Conservation (phyloP, 2,113 vertebrate species). For the Tetraodon nigroviridis region DNA sequence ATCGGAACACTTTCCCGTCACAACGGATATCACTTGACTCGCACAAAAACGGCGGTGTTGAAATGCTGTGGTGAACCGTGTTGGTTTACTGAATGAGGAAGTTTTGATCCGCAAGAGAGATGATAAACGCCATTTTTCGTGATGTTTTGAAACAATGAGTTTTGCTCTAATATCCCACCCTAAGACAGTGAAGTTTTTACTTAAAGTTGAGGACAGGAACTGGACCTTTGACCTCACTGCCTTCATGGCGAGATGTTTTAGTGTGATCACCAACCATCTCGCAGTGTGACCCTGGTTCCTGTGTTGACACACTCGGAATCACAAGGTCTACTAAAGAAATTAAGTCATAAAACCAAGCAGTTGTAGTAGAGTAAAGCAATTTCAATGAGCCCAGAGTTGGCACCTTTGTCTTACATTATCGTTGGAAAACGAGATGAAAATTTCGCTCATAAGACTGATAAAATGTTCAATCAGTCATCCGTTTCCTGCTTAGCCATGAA, state of each 20-base stretch:
- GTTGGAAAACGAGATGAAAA: too few relatives aligned
- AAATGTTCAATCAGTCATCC: constrained; percentile 12
- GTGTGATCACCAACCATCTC: background rate
- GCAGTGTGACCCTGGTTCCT: constrained; percentile 21
- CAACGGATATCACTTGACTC: background rate
- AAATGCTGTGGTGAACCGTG: constrained; percentile 42
- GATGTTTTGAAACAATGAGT: too few relatives aligned
- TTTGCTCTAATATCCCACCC: too few relatives aligned
- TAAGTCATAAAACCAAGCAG: background rate
- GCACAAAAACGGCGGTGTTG: constrained; percentile 9
- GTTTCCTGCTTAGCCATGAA: constrained; percentile 49
- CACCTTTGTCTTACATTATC: background rate
- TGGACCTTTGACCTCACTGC: background rate
- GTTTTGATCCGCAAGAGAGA: constrained; percentile 13
- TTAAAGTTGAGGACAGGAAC: background rate
- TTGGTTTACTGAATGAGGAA: constrained; percentile 43
- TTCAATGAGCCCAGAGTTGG: background rate
- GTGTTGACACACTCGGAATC: background rate
- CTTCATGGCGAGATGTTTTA: background rate
- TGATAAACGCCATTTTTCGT: too few relatives aligned
- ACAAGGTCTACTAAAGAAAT: background rate
- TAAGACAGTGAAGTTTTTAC: too few relatives aligned
- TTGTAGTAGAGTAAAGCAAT: background rate
- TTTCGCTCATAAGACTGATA: constrained; percentile 1
- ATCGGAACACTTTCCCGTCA: constrained; percentile 26